phyloP scores from a whole-genome alignment of 2,888 invertebrate genomes.

The Pollenia amentaria region DNA sequence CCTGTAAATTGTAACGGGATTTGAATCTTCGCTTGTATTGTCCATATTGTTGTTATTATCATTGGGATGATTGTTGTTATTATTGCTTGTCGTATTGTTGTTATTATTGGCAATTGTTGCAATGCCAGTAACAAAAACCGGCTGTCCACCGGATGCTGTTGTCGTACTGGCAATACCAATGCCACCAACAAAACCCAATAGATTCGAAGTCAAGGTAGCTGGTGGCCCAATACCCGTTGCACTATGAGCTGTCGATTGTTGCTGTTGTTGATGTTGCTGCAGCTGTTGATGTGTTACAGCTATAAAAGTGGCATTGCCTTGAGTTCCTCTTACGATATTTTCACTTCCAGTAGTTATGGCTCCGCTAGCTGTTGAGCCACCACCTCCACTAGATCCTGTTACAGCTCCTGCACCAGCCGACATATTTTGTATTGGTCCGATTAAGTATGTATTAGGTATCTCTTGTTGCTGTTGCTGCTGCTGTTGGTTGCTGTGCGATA shows the following conservation, averaged over 20 bases:
- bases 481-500: slow-evolving; percentile 50
- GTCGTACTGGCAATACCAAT: slow-evolving; percentile 73
- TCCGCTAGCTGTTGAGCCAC: not conserved
- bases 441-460: slow-evolving; percentile 65
- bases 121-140: slow-evolving; percentile 67
- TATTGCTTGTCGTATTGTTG: slow-evolving; percentile 60
- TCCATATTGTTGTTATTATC: slow-evolving; percentile 90
- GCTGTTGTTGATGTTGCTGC: slow-evolving; percentile 54
- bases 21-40: slow-evolving; percentile 94
- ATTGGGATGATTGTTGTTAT: slow-evolving; percentile 82
- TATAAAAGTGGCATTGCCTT: slow-evolving; percentile 57
- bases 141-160: slow-evolving; percentile 60
- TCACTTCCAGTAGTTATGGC: slow-evolving; percentile 30
- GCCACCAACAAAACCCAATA: slow-evolving; percentile 74
- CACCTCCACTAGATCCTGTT: not conserved
- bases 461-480: slow-evolving; percentile 47
- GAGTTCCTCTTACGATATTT: slow-evolving; percentile 42
- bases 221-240: slow-evolving; percentile 70
- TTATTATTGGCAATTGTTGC: slow-evolving; percentile 61
- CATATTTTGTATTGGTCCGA: slow-evolving; percentile 68
- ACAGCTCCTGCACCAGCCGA: slow-evolving; percentile 36
- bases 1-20: slow-evolving; percentile 95
- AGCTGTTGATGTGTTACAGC: slow-evolving; percentile 67
- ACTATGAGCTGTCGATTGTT: slow-evolving; percentile 55
- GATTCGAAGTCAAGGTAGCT: slow-evolving; percentile 72